Evolutionary conservation across 2,113 vertebrate species (phyloP).

Genomic region (Onychostruthus taczanowskii): DNA sequence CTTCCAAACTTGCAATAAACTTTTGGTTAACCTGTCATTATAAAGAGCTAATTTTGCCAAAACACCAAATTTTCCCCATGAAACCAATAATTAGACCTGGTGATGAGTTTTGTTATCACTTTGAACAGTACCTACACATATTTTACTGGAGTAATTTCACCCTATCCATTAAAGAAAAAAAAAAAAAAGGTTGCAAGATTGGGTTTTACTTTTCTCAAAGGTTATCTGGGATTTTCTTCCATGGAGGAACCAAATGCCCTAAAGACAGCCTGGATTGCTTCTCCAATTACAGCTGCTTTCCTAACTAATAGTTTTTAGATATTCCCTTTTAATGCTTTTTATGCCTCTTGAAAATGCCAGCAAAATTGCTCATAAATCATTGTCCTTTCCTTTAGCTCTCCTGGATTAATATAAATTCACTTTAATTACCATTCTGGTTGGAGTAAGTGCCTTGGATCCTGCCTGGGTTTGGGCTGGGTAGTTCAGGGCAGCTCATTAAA

Average conservation of each 20-base stretch:
- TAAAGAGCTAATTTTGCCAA: background rate
- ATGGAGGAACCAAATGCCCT: background rate
- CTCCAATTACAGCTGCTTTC: conserved; percentile 53
- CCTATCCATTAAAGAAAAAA: background rate
- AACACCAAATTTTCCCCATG: background rate
- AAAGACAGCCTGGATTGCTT: background rate
- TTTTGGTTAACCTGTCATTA: background rate
- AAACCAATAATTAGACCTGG: background rate
- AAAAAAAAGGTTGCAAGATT: background rate
- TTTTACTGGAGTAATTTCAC: background rate
- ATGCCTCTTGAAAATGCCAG: conserved; percentile 68
- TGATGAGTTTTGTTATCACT: background rate
- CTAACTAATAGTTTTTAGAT: conserved; percentile 61
- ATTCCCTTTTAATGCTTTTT: conserved; percentile 63
- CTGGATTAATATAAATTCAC: conserved; percentile 67
- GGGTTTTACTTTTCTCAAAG: background rate
- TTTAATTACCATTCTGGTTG: conserved; percentile 66
- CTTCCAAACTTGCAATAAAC: background rate
- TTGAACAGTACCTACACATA: background rate
- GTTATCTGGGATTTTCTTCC: background rate
- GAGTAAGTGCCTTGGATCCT: conserved; percentile 51
- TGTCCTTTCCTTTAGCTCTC: conserved; percentile 65
- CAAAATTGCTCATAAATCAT: conserved; percentile 71
- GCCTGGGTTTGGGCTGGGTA: background rate
- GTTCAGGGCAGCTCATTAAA: background rate